A percentile compares a stretch with the other conserved stretches of the same genome.
These are phyloP conservation scores for Antitype chi DNA, from an alignment of 2,888 invertebrate species.

Conservation along the genomic window DNA sequence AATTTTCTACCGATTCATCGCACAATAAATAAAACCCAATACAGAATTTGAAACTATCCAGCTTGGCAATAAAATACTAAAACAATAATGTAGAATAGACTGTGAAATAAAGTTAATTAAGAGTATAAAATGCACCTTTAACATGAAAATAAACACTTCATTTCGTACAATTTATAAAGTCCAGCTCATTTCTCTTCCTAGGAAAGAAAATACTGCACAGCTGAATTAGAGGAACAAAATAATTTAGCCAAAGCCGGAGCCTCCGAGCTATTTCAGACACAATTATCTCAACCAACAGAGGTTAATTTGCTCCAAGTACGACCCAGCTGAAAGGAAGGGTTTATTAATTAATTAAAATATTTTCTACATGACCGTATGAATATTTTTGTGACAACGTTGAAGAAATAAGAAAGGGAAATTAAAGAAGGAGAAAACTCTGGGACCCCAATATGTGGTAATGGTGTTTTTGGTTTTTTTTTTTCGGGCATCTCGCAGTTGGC, in stretches of 20 bases:
- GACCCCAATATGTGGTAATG: not conserved
- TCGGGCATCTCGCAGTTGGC: too few relatives aligned
- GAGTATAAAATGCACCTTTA: slow-evolving; percentile 9
- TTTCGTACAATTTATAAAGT: slow-evolving; percentile 41
- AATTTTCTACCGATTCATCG: not conserved
- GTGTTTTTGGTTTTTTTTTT: too few relatives aligned
- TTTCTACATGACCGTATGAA: slow-evolving; percentile 10
- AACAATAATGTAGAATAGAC: not conserved
- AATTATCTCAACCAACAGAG: slow-evolving; percentile 34
- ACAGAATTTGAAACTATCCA: not conserved
- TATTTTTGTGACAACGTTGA: slow-evolving; percentile 24
- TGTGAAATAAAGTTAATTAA: slow-evolving; percentile 2
- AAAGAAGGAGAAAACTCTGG: not conserved
- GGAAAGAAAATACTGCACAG: slow-evolving; percentile 29
- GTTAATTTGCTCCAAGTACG: slow-evolving; percentile 33
- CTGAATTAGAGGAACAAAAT: slow-evolving; percentile 46
- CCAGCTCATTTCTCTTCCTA: slow-evolving; percentile 34
- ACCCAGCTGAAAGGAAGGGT: slow-evolving; percentile 9
- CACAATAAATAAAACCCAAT: not conserved
- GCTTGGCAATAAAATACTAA: not conserved
- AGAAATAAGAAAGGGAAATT: slow-evolving; percentile 8
- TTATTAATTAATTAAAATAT: slow-evolving; percentile 55
- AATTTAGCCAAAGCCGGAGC: slow-evolving; percentile 14
- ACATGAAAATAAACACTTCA: slow-evolving; percentile 28
- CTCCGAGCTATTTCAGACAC: slow-evolving; percentile 35